Evolutionary conservation across 2,113 vertebrate genomes (phyloP), one percentile per base, ranked within the genome.

Genomic region (Aspidoscelis tigris): DNA sequence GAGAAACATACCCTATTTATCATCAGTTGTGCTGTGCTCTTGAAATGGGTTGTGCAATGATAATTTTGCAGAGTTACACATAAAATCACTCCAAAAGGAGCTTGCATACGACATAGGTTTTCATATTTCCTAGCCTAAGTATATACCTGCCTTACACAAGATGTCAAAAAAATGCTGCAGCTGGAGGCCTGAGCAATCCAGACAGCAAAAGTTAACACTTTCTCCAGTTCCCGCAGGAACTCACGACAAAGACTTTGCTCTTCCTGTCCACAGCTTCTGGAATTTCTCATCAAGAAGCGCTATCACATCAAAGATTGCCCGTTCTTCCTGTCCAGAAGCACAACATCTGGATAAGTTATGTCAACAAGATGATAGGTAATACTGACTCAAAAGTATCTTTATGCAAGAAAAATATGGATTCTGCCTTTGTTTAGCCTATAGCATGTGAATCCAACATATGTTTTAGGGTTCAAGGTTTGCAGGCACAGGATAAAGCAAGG

Each of bases 261-360:
- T 66, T 26, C 41, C 64, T 47, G 33, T 71, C 39, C 16, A 61
- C 1, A 72, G 41, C 50, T 72, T 72, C 55, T 84, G 76, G 68
- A 50, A 53, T 78, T 78, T 78, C 53, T 78, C 76, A 72, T 22
- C n/a, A 33, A 65, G 69, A 78, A 72, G 11, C 16, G 33, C 16
- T 5, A 41, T 61, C 76, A 47, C 68, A 50, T 50, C 76, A 84
- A 72, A 72, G 68, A 47, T 24, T 71, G 55, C 6, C 72, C 26
- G 2, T 26, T 78, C n/a, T 78, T 84, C 69, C 55, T 73, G 41
- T 61, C 68, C 68, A 84, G 41, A 84, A 50, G 58, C 39, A n/a
- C 66, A 71, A 84, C 83, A 79, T 84, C 69, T 73, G 83, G 83
- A 65, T 20, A 73, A 65, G 43, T 84, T 73, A 79, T 66, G 55